Percentiles rank a stretch among this genome's conserved stretches.
phyloP scores from a whole-genome alignment of 2,797 vertebrate genomes.

The Danio jaintianensis region DNA sequence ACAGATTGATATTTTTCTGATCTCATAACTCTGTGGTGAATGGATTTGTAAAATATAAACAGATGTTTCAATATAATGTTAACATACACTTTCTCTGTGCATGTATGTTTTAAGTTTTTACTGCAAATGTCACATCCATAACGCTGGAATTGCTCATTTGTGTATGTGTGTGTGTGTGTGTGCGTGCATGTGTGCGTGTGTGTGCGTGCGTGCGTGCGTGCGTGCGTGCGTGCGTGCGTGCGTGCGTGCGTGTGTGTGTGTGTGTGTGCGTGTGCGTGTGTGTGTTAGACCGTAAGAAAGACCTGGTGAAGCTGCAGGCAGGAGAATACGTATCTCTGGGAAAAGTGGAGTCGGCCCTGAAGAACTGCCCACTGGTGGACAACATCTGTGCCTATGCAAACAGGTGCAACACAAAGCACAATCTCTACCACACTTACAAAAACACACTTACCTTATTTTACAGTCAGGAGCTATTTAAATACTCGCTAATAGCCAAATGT shows the following conservation, averaged over 20 bases:
- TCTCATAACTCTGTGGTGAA: too few species aligned
- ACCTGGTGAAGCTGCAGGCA: slow-evolving; percentile 95
- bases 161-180: too few species aligned
- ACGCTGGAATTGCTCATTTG: too few species aligned
- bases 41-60: too few species aligned
- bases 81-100: too few species aligned
- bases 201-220: slow-evolving; percentile 42
- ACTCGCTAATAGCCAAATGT: too few species aligned
- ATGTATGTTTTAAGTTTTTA: too few species aligned
- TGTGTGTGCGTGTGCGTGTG: slow-evolving; percentile 51
- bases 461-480: too few species aligned
- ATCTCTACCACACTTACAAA: not conserved
- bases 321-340: slow-evolving; percentile 97
- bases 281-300: slow-evolving; percentile 93
- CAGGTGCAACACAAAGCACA: slow-evolving; percentile 80
- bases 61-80: too few species aligned
- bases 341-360: slow-evolving; percentile 93
- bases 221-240: slow-evolving; percentile 40
- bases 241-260: too few species aligned
- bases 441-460: not conserved
- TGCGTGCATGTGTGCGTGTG: slow-evolving; percentile 37
- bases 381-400: slow-evolving; percentile 97
- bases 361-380: slow-evolving; percentile 91
- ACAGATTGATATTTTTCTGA: too few species aligned
- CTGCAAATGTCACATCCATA: too few species aligned